These are phyloP conservation scores for Labeo calbasu DNA, from an alignment of 2,797 vertebrate species.

Conservation along the genomic window DNA sequence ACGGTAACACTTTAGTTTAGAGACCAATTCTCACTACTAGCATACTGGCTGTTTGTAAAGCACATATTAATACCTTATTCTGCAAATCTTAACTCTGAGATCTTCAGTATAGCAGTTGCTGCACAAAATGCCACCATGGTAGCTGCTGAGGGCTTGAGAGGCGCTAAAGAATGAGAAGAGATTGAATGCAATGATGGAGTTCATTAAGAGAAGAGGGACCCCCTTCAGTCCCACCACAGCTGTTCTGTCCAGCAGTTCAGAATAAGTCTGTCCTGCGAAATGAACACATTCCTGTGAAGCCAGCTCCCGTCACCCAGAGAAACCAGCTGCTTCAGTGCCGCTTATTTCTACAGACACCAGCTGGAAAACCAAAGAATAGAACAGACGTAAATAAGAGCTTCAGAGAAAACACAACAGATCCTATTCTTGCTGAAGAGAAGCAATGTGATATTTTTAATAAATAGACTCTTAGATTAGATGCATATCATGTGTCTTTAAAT, in stretches of 20 bases:
- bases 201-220: conserved; percentile 67
- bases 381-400: conserved; percentile 18
- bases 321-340: conserved; percentile 28
- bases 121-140: background rate
- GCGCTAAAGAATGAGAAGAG: conserved; percentile 47
- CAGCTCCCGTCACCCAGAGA: conserved; percentile 63
- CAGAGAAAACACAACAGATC: conserved; percentile 32
- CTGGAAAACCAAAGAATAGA: background rate
- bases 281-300: conserved; percentile 60
- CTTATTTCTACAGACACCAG: conserved; percentile 29
- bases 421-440: conserved; percentile 36
- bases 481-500: conserved; percentile 5
- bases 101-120: background rate
- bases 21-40: background rate
- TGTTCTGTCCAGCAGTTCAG: conserved; percentile 65
- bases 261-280: conserved; percentile 65
- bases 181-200: conserved; percentile 51
- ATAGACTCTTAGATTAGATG: background rate
- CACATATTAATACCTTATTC: no score
- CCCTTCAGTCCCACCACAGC: conserved; percentile 67
- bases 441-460: conserved; percentile 6
- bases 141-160: conserved; percentile 23
- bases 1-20: no score
- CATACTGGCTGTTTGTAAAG: background rate
- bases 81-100: no score